Evolutionary conservation across 2,888 invertebrate genomes (phyloP).

Genomic region (Neria commutata): DNA sequence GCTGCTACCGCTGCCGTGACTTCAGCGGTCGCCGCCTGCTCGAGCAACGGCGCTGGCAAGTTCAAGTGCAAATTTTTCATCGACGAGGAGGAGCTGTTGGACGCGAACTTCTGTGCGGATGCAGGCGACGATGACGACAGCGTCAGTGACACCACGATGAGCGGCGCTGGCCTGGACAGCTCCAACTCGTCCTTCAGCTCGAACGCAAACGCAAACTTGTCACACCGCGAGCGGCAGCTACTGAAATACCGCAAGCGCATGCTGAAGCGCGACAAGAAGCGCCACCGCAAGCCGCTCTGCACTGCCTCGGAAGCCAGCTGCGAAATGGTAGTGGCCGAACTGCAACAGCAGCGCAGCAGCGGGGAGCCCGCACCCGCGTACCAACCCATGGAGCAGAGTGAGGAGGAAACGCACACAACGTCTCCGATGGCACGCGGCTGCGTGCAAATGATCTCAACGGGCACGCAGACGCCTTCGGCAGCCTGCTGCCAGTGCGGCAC

Average conservation of each 20-base stretch:
- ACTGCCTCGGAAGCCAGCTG: conserved; percentile 13
- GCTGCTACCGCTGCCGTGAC: background rate
- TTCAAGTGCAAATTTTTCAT: conserved; percentile 77
- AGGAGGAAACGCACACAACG: conserved; percentile 30
- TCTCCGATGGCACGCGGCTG: conserved; percentile 20
- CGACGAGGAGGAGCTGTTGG: conserved; percentile 65
- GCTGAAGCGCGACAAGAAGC: conserved; percentile 59
- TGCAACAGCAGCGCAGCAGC: conserved; percentile 14
- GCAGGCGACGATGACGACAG: conserved; percentile 24
- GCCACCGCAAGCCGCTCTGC: conserved; percentile 40
- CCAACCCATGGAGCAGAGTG: conserved; percentile 51
- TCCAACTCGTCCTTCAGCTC: conserved; percentile 11
- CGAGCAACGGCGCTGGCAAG: background rate
- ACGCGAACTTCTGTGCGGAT: conserved; percentile 12
- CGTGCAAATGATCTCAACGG: conserved; percentile 61
- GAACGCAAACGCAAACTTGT: conserved; percentile 31
- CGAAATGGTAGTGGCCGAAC: conserved; percentile 1
- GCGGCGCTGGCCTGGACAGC: conserved; percentile 29
- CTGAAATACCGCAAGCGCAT: conserved; percentile 62
- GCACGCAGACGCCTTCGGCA: conserved; percentile 58
- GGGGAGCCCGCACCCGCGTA: background rate
- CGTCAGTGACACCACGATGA: conserved; percentile 24
- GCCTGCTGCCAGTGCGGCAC: conserved; percentile 55
- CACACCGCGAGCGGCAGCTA: conserved; percentile 60
- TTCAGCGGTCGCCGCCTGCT: background rate